Base-by-base conservation (phyloP, 2,113 vertebrate species). In the Tragelaphus scriptus region DNA sequence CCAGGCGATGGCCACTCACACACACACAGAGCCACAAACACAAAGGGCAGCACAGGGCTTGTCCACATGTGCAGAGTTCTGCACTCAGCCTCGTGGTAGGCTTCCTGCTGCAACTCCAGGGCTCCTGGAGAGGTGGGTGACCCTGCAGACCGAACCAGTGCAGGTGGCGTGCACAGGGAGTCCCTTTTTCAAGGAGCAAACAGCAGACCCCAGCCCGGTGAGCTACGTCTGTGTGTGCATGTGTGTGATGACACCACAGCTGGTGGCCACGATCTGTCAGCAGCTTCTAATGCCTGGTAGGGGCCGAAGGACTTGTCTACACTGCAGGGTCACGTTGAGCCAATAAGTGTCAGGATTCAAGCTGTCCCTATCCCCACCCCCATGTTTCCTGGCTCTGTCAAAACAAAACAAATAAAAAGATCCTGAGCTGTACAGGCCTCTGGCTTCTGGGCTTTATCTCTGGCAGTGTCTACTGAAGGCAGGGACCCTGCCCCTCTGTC, bases 131-230 rank as follows among this genome's bases (percentile, higher is more conserved):
- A 93, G 59, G 44, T 36, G 61, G 77, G 90, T 51, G 63, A 85
- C 2, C 21, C 40, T 71, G 81, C 15, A 91, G 94, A 95, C 59
- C 32, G 4, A 95, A 71, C 5, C 21, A 10, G 61, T 17, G 14
- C 23, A 80, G 68, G 47, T 58, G 49, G 58, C 65, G 61, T 6
- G 1, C 23, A 51, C 82, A 77, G 90, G 17, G 56, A 89, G 98
- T 98, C 98, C 98, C 98, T 96, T 44, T 44, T 44, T 97, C 98
- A 97, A 97, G 97, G 95, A 98, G 98, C 97, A 95, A 32, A 93
- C 65, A 68, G 85, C 88, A 92, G 90, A 94, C 96, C 49, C 28
- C 23, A 68, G 91, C 91, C 93, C 17, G 3, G 93, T 11, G 40
- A n/a, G 2, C 7, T 4, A 12, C 82, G 49, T 53, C 53, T 47